Evolutionary conservation across 2,797 vertebrate species (phyloP).

Genomic region (Enteromius trimaculatus): DNA sequence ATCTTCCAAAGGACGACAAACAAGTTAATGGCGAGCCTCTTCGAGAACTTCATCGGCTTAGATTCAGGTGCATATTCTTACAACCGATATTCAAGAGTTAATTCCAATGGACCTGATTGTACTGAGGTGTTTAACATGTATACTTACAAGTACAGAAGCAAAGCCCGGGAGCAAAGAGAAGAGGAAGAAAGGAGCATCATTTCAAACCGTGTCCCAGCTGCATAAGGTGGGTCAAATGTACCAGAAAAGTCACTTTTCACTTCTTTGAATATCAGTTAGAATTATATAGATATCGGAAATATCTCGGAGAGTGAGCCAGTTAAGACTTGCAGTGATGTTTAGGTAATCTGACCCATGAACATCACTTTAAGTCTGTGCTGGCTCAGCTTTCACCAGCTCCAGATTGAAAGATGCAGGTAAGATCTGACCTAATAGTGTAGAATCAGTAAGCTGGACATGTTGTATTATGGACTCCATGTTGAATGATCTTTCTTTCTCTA

Average conservation of each 20-base stretch:
- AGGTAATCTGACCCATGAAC: conserved; percentile 88
- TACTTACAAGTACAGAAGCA: conserved; percentile 71
- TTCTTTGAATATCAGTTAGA: background rate
- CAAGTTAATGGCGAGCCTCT: conserved; percentile 87
- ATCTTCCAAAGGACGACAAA: conserved; percentile 92
- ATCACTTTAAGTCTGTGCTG: conserved; percentile 96
- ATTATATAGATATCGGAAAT: background rate
- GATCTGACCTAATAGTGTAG: background rate
- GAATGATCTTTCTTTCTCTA: conserved; percentile 28
- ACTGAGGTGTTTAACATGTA: conserved; percentile 1
- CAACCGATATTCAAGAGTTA: background rate
- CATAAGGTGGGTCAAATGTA: conserved; percentile 84
- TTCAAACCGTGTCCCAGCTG: conserved; percentile 93
- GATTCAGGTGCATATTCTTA: conserved; percentile 75
- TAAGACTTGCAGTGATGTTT: conserved; percentile 98
- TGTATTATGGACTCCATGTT: background rate
- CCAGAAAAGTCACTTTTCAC: background rate
- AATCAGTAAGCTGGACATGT: background rate
- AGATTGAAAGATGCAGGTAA: conserved; percentile 45
- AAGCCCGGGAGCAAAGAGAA: conserved; percentile 87
- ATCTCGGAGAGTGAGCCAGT: conserved; percentile 78
- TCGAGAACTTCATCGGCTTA: conserved; percentile 85
- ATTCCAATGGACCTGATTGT: background rate
- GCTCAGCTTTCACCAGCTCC: conserved; percentile 75
- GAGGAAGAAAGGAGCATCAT: conserved; percentile 91